These are phyloP conservation scores for Cebus imitator DNA, from an alignment of 2,113 vertebrate genomes.

Conservation along the genomic window DNA sequence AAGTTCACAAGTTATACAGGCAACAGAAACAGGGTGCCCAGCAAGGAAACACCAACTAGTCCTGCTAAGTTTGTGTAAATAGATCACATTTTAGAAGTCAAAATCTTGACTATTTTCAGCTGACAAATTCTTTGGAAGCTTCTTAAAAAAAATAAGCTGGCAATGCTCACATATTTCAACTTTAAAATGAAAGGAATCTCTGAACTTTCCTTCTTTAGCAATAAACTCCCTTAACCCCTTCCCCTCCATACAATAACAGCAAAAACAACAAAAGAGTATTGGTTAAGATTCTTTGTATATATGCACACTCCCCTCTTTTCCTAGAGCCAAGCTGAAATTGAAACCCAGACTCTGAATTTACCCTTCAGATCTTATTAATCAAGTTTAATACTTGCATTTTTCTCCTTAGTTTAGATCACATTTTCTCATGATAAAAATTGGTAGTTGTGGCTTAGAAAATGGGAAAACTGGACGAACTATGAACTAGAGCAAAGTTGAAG, in stretches of 20 bases:
- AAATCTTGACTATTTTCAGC: slow-evolving; percentile 59
- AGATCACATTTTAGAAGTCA: slow-evolving; percentile 59
- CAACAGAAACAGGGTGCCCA: not conserved
- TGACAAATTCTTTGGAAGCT: slow-evolving; percentile 60
- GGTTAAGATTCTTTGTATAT: not conserved
- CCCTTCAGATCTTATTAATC: not conserved
- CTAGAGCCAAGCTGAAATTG: not conserved
- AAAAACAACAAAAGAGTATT: not conserved
- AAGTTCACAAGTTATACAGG: not conserved
- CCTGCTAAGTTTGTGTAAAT: not conserved
- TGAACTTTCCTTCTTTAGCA: slow-evolving; percentile 59
- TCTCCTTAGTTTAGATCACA: slow-evolving; percentile 33
- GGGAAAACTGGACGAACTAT: not conserved
- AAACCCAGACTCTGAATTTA: slow-evolving; percentile 14
- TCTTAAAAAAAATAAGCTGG: slow-evolving; percentile 47
- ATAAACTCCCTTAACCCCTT: slow-evolving; percentile 8
- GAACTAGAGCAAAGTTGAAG: slow-evolving; percentile 70
- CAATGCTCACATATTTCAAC: slow-evolving; percentile 39
- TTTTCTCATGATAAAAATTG: slow-evolving; percentile 62
- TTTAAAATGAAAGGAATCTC: slow-evolving; percentile 63
- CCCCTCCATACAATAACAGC: not conserved
- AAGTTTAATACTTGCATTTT: slow-evolving; percentile 40
- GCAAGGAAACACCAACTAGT: slow-evolving; percentile 37
- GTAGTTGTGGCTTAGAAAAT: slow-evolving; percentile 58
- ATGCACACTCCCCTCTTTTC: not conserved